Evolutionary conservation across 2,888 invertebrate genomes (phyloP), one percentile per base, ranked within the genome.

Genomic region (Serripes groenlandicus): DNA sequence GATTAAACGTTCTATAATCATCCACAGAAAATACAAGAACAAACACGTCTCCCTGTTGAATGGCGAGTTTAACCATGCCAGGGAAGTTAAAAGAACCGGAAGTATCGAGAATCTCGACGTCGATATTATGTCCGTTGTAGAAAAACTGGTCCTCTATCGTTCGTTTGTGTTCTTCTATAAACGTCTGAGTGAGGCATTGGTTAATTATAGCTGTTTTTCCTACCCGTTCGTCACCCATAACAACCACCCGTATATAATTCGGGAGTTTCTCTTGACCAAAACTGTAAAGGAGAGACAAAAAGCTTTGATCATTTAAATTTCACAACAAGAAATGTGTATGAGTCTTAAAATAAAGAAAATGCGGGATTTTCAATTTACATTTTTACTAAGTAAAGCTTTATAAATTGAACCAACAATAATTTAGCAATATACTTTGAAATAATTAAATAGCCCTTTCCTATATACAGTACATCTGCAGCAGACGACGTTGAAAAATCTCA

Each of bases 71-170:
- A 70, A 92, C 86, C 95, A 95, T 95, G 72, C 94, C 95, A 0
- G 95, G 95, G 85, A 95, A 95, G 68, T 92, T 92, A 81, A 93
- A 93, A 21, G 93, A 90, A 11, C 95, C 95, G 52, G 94, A 91
- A 30, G 94, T 94, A 87, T 94, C 94, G 42, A 94, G 85, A 73
- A 94, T 92, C 77, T 94, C 93, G 23, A 90, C 71, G 9, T 78
- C 78, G 15, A 87, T 87, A 23, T 89, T 86, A 18, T 89, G 87
- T 21, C 94, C 94, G 56, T 92, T 90, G 64, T 93, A 87, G 75
- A 93, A 92, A 86, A 92, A 94, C 74, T 94, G 91, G 75, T 95
- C 95, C 76, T 95, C 95, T 15, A 95, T 91, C 0, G 95, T 95
- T 66, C 93, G 93, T 66, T 90, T 91, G 79, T 94, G 93, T 72